Evolutionary conservation across 1,140 invertebrate genomes (phyloP).

Genomic region (Plectrocnemia conspersa): DNA sequence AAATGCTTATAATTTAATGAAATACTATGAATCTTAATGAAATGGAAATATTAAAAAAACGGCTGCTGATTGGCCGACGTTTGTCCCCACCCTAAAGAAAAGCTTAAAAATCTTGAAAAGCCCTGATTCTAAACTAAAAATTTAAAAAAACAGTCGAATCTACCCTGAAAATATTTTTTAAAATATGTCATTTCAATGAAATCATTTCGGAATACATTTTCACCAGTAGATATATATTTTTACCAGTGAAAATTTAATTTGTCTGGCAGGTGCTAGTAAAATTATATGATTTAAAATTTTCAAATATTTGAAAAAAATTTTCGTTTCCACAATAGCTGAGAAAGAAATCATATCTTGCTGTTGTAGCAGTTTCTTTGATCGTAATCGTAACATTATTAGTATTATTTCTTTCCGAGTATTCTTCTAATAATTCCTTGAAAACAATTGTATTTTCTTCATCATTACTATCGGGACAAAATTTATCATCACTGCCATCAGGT

Average conservation of each 20-base stretch:
- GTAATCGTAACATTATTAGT: not conserved
- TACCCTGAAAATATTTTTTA: not conserved
- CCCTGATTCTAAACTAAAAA: too few species aligned
- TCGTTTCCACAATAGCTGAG: not conserved
- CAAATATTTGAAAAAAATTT: not conserved
- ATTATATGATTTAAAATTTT: not conserved
- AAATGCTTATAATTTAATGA: too few species aligned
- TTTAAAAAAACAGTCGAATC: too few species aligned
- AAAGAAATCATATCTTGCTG: not conserved
- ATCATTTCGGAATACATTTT: too few species aligned
- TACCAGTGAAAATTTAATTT: too few species aligned
- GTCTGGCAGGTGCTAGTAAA: too few species aligned
- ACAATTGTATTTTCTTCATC: slow-evolving; percentile 5
- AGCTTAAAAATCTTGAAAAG: too few species aligned
- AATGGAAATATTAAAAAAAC: too few species aligned
- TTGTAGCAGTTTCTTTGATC: not conserved
- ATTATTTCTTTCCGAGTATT: not conserved
- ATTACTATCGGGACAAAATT: not conserved
- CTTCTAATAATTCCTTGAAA: not conserved
- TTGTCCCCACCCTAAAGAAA: too few species aligned
- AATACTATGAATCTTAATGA: too few species aligned
- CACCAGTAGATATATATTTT: too few species aligned
- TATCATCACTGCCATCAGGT: slow-evolving; percentile 5
- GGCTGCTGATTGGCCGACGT: too few species aligned
- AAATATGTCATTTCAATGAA: not conserved